A percentile compares a stretch with the other conserved stretches of the same genome.
Evolutionary conservation across 1,140 invertebrate species (phyloP).

Genomic region (Drusus annulatus): DNA sequence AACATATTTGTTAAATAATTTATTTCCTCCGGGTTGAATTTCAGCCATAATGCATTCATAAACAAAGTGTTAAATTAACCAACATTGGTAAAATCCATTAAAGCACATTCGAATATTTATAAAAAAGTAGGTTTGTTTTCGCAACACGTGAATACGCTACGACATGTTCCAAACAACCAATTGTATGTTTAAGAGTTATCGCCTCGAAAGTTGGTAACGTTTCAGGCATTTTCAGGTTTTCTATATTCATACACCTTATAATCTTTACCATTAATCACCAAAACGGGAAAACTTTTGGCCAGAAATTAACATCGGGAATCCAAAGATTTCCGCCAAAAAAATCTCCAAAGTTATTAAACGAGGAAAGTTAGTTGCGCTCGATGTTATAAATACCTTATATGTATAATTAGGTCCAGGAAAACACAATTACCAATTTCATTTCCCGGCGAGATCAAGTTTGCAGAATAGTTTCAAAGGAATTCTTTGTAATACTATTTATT

Average conservation of each 20-base stretch:
- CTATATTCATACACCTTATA: slow-evolving; percentile 47
- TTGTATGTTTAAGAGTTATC: slow-evolving; percentile 14
- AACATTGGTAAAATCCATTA: too few species aligned
- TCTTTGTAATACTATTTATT: too few species aligned
- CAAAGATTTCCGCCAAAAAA: slow-evolving; percentile 42
- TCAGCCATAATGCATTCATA: too few species aligned
- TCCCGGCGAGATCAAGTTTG: background rate
- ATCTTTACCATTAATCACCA: slow-evolving; percentile 46
- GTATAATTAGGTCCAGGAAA: slow-evolving; percentile 1
- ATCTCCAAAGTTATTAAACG: slow-evolving; percentile 48
- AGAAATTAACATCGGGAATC: slow-evolving; percentile 51
- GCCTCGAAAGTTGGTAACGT: background rate
- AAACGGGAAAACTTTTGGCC: slow-evolving; percentile 30
- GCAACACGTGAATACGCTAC: slow-evolving; percentile 3
- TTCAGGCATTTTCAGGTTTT: slow-evolving; percentile 13
- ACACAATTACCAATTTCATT: background rate
- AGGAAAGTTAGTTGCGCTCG: slow-evolving; percentile 38
- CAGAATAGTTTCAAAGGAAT: too few species aligned
- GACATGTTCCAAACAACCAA: background rate
- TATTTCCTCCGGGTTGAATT: too few species aligned
- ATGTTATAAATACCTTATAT: slow-evolving; percentile 8
- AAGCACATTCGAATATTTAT: background rate
- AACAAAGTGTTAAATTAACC: too few species aligned
- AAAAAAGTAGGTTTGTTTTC: background rate
- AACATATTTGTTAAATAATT: too few species aligned